A percentile compares a stretch with the other conserved stretches of the same genome.
These are phyloP conservation scores for Auanema sp. DNA, from an alignment of 2,888 invertebrate species.

Conservation along the genomic window DNA sequence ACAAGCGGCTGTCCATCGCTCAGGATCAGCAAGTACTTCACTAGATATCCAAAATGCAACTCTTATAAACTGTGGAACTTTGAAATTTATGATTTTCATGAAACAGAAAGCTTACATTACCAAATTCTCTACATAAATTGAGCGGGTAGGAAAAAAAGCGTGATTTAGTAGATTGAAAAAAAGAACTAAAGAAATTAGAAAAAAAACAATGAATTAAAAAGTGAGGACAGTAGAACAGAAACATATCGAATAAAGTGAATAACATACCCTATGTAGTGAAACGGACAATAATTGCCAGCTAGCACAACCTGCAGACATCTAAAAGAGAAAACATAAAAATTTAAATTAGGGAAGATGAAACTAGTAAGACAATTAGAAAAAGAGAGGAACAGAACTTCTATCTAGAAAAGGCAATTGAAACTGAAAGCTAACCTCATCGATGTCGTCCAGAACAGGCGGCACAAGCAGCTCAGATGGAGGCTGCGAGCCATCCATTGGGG, in stretches of 20 bases:
- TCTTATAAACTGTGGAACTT: no score
- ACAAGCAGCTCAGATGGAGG: constrained; percentile 17
- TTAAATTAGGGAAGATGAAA: background rate
- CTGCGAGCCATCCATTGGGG: constrained; percentile 5
- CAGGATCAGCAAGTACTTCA: background rate
- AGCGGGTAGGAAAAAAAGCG: no score
- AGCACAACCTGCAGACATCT: constrained; percentile 17
- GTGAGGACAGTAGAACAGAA: constrained; percentile 10
- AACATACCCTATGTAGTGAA: constrained; percentile 56
- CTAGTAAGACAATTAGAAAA: background rate
- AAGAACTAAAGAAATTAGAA: no score
- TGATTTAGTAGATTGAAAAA: no score
- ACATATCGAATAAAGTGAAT: constrained; percentile 6
- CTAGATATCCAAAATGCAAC: no score
- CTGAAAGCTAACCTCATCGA: constrained; percentile 14
- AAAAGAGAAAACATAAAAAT: constrained; percentile 9
- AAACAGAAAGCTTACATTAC: no score
- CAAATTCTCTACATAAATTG: no score
- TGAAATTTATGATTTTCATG: background rate
- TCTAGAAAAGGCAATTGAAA: background rate
- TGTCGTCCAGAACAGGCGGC: constrained; percentile 19
- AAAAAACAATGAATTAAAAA: constrained; percentile 8
- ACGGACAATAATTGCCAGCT: constrained; percentile 61
- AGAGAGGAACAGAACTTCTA: constrained; percentile 1
- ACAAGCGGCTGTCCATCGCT: background rate